These are phyloP conservation scores for Palythoa heliodiscus DNA, from an alignment of 92 coral and sea anemone species.

Conservation along the genomic window DNA sequence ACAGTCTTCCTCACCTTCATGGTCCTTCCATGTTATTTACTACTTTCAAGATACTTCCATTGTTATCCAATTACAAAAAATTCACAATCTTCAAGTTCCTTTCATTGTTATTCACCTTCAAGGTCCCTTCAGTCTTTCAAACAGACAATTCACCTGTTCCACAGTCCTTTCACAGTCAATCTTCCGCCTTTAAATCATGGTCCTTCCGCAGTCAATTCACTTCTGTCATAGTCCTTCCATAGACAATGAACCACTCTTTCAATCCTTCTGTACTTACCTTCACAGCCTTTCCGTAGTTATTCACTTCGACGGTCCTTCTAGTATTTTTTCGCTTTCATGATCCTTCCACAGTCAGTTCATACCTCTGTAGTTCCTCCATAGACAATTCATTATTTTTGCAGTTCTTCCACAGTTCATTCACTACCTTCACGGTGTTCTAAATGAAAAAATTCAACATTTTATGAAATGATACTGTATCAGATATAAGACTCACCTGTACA, in stretches of 20 bases:
- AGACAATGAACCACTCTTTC: background rate
- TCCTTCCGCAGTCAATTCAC: background rate
- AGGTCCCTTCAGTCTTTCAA: no score
- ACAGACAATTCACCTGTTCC: background rate
- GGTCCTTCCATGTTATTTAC: no score
- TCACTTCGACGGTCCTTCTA: background rate
- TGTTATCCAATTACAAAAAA: no score
- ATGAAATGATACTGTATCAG: no score
- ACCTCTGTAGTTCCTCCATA: background rate
- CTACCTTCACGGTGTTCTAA: background rate
- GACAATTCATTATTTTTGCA: background rate
- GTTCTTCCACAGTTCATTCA: background rate
- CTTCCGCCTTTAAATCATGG: background rate
- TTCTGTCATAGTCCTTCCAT: background rate
- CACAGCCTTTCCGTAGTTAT: background rate
- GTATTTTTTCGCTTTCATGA: no score
- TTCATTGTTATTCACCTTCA: background rate
- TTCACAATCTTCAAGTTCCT: background rate
- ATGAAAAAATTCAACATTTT: background rate
- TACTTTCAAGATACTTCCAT: no score
- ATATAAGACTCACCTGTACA: conserved; percentile 71
- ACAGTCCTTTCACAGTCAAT: background rate
- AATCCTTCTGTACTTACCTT: no score
- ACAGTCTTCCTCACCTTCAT: no score
- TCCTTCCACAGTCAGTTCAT: no score